Evolutionary conservation across 2,888 invertebrate genomes (phyloP).

Genomic region (Celastrina argiolus): DNA sequence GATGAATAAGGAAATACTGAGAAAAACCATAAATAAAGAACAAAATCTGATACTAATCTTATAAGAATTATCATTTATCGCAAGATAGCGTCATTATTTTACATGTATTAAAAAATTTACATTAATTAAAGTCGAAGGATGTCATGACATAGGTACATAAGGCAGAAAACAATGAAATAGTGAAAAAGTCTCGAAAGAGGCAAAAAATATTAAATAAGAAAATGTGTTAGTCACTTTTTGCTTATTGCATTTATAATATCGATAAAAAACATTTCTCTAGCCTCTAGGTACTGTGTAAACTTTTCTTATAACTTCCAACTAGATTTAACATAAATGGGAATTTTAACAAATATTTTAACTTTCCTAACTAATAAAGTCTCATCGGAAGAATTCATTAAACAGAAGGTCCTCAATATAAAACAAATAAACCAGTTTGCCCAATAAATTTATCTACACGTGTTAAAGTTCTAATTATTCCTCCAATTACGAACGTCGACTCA

Average conservation of each 20-base stretch:
- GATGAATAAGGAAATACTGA: background rate
- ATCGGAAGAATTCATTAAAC: background rate
- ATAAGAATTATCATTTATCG: background rate
- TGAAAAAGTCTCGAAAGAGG: background rate
- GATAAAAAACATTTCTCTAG: too few relatives aligned
- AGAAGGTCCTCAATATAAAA: background rate
- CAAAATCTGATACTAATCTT: background rate
- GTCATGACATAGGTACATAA: background rate
- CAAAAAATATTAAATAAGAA: too few relatives aligned
- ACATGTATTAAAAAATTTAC: background rate
- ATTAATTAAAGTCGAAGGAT: background rate
- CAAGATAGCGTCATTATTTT: background rate
- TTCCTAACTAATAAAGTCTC: too few relatives aligned
- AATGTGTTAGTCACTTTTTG: too few relatives aligned
- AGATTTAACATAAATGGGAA: too few relatives aligned
- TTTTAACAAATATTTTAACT: too few relatives aligned
- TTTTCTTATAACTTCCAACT: too few relatives aligned
- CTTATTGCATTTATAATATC: too few relatives aligned
- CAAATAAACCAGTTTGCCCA: slow-evolving; percentile 21
- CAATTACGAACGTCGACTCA: slow-evolving; percentile 30
- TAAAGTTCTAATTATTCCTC: slow-evolving; percentile 30
- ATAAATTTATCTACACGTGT: slow-evolving; percentile 31
- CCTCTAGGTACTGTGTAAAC: too few relatives aligned
- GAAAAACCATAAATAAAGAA: background rate
- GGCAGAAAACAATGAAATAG: background rate